Conservation (phyloP, 1,140 invertebrate genomes). For the Euschistus heros region DNA sequence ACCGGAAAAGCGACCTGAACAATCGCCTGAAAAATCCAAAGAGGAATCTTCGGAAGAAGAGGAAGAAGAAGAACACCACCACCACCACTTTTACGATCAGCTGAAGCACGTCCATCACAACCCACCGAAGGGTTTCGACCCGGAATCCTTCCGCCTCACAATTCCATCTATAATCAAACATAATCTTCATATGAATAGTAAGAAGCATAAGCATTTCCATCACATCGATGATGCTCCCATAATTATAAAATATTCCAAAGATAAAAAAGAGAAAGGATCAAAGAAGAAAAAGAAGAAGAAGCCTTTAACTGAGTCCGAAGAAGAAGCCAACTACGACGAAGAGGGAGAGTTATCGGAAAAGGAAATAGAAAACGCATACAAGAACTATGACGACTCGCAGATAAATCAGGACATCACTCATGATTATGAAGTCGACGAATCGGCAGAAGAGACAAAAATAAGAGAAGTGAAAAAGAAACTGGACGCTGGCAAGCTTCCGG, state of each 20-base stretch:
- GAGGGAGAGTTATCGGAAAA: slow-evolving; percentile 13
- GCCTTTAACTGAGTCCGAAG: slow-evolving; percentile 11
- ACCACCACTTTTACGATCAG: slow-evolving; percentile 21
- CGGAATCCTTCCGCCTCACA: slow-evolving; percentile 1
- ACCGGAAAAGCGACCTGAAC: no score
- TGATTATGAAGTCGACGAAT: slow-evolving; percentile 4
- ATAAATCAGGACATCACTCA: background rate
- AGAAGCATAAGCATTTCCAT: slow-evolving; percentile 22
- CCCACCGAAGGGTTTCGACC: slow-evolving; percentile 5
- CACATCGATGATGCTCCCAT: slow-evolving; percentile 15
- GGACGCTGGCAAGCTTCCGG: background rate
- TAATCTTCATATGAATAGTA: background rate
- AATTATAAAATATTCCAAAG: background rate
- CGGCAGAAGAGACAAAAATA: slow-evolving; percentile 1
- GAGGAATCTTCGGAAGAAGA: background rate
- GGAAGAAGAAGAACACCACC: slow-evolving; percentile 16
- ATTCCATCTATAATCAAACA: slow-evolving; percentile 1
- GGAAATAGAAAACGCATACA: slow-evolving; percentile 20
- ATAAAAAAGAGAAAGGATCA: slow-evolving; percentile 3
- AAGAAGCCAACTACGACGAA: slow-evolving; percentile 11
- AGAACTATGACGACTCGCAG: slow-evolving; percentile 12
- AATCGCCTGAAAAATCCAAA: background rate
- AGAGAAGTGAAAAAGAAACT: background rate
- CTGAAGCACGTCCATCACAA: slow-evolving; percentile 17
- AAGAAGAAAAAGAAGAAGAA: slow-evolving; percentile 13